Evolutionary conservation across 2,888 invertebrate species (phyloP), one percentile per base, ranked within the genome.

Genomic region (Junonia oenone): DNA sequence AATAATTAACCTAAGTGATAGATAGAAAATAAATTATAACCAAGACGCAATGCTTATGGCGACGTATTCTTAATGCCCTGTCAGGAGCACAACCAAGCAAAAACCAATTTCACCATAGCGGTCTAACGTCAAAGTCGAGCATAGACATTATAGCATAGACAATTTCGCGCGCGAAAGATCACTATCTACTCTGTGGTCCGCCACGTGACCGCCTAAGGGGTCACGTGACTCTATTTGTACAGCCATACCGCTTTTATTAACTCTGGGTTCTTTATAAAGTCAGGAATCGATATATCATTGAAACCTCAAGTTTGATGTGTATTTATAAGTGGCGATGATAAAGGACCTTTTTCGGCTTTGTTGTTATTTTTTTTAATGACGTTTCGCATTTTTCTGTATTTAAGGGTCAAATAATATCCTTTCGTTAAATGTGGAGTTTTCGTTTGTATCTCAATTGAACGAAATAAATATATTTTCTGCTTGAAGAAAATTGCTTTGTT

Each of bases 81-180:
- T 54, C 53, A 54, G 53, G 13, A 48, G 53, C 53, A 54, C 8
- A 27, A 27, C n/a, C n/a, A n/a, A 27, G 27, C 27, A 27, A 27
- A 53, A 60, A 54, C 48, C 48, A 55, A 57, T 57, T 40, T 48
- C 45, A 15, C 54, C 19, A 47, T 40, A 55, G 48, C 57, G 49
- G 56, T 52, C 56, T 9, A 47, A 50, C 54, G 51, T 55, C 52
- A 58, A 61, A 65, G 53, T 51, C 63, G 58, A 62, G 64, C 76
- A 74, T 71, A 81, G 83, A 81, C 78, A 81, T 86, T 83, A 83
- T 83, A 73, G 78, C 82, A n/a, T n/a, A 81, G 83, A 81, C 78
- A 81, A 87, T 83, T 83, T 83, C 73, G 78, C 82, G 81, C 74
- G 73, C 73, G 72, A 80, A 70, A 78, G 84, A 83, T 83, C 71